Evolutionary conservation across 1,140 invertebrate species (phyloP), one percentile per base, ranked within the genome.

Genomic region (Caerostris extrusa): DNA sequence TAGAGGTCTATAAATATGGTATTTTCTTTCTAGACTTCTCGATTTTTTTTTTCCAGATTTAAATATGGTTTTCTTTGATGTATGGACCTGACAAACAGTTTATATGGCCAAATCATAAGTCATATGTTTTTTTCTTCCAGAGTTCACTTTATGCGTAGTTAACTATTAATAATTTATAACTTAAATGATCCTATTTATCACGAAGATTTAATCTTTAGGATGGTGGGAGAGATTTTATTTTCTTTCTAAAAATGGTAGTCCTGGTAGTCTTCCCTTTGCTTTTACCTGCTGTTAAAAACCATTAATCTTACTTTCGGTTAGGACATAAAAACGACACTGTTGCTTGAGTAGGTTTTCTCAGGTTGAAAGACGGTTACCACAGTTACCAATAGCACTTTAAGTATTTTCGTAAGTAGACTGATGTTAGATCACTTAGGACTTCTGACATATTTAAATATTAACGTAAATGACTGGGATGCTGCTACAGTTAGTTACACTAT

Each of bases 121-220:
- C 12, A 14, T 5, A 83, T 57, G 17, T 57, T 57, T 17, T 83
- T 58, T 57, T 57, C 57, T 57, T n/a, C 55, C 82, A 57, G n/a
- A 57, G 10, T 3, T 10, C 7, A 7, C 34, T 61, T 53, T 53
- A 17, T 19, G 19, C 64, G n/a, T 61, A 53, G 12, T 87, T 87
- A 61, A 64, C 60, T 53, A 64, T 64, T 87, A 87, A 64, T 17
- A 87, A 87, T 87, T 87, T 87, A 64, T 64, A 87, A 87, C 58
- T 87, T 5, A 64, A 87, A 87, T 87, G 58, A 87, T 7, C n/a
- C 58, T 50, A 87, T 64, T 64, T 67, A 87, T 87, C 85, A 87
- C 19, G 17, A 10, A 4, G 19, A 61, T 87, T 87, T 87, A 87
- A 87, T 53, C 19, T 87, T 61, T 50, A 7, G 12, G 17, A 19